Evolutionary conservation across 2,888 invertebrate species (phyloP), one percentile per base, ranked within the genome.

Genomic region (Quadroppia sp.): DNA sequence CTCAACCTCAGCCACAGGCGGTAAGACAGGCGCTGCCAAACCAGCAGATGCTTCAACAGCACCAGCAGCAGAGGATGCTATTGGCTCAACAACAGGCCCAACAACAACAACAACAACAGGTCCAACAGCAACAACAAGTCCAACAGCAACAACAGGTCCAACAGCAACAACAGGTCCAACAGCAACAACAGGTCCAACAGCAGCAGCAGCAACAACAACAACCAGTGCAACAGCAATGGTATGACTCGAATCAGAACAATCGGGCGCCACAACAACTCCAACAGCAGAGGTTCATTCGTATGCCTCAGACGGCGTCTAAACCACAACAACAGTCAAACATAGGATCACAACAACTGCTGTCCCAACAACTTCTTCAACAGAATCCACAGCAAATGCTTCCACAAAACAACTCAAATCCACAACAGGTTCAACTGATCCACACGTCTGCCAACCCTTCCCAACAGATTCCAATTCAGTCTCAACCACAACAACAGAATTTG

Each of bases 261-360:
- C 50, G 50, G 2, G 76, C 77, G 78, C 74, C 79, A 80, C 79
- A 73, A 79, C 80, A 67, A 79, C 80, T 50, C 79, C 78, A 69
- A 78, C 79, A 77, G 79, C 77, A 73, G 75, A 76, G 61, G 40
- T 69, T 75, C 42, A 75, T 75, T 75, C 67, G 61, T 3, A 76
- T 75, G 74, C 64, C 76, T 45, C 76, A 77, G 70, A 56, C 76
- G 7, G 76, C 75, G 71, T 75, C 74, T n/a, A 75, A 76, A 67
- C 75, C 67, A 25, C 73, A 73, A 69, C 80, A 79, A 74, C 76
- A 77, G 71, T 83, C 80, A 81, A 84, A 75, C 78, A 83, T 61
- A 48, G 76, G 76, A 20, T 74, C 71, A 23, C 79, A 77, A 64
- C 86, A 85, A 75, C 72, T 76, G 13, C 87, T 90, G 79, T 90